Conservation (phyloP, 2,113 vertebrate species). For the Nycticryphes semicollaris region DNA sequence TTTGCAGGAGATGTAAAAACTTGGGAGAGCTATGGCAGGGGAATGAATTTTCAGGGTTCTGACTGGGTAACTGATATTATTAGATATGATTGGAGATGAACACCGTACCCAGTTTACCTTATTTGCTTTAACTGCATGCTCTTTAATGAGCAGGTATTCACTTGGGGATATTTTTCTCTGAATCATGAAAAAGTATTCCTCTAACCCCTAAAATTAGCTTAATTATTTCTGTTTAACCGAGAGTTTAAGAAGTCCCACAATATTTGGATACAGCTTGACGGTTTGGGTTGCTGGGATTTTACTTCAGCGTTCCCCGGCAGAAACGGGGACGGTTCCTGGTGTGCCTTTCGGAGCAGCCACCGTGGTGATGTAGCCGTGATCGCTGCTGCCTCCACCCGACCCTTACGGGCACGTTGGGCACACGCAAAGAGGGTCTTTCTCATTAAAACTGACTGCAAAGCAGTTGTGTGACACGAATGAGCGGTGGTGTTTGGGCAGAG, state of each 20-base stretch:
- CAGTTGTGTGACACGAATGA: neutral
- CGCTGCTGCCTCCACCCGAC: neutral
- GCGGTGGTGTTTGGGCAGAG: neutral
- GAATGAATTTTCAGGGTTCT: neutral
- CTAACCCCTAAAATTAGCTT: neutral
- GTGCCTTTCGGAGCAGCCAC: neutral
- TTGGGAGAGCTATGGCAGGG: neutral
- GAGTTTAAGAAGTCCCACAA: neutral
- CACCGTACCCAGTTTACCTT: neutral
- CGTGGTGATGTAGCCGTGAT: neutral
- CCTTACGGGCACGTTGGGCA: neutral
- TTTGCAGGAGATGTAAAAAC: neutral
- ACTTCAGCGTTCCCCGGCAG: fast-evolving
- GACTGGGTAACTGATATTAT: neutral
- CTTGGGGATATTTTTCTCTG: neutral
- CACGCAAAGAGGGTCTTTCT: neutral
- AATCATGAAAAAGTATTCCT: neutral
- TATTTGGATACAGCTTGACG: neutral
- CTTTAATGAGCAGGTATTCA: neutral
- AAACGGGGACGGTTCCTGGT: neutral
- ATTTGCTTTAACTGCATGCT: neutral
- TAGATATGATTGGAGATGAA: neutral
- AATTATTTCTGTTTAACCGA: neutral
- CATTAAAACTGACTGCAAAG: neutral
- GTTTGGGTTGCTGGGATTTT: neutral